Evolutionary conservation across 2,888 invertebrate species (phyloP).

Genomic region (Gerris lacustris): DNA sequence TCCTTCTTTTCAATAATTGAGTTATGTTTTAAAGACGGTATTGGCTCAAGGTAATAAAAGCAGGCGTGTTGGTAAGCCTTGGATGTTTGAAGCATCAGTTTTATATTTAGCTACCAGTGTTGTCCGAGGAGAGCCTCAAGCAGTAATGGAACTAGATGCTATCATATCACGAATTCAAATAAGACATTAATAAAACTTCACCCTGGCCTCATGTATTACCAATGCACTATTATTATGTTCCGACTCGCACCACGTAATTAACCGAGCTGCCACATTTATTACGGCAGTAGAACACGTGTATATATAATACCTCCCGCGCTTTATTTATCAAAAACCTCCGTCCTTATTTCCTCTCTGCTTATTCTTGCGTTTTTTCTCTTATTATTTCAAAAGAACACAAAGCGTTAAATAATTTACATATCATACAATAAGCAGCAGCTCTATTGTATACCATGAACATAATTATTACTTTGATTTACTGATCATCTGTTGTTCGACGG

Average conservation of each 20-base stretch:
- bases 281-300: background rate
- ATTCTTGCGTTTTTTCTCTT: background rate
- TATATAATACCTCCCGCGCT: background rate
- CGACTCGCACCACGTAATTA: background rate
- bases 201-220: background rate
- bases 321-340: background rate
- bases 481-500: too few relatives aligned
- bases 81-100: too few relatives aligned
- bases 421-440: too few relatives aligned
- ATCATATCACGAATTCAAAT: slow-evolving; percentile 28
- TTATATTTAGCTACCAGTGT: background rate
- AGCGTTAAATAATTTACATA: background rate
- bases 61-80: too few relatives aligned
- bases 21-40: too few relatives aligned
- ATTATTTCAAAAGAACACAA: background rate
- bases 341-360: background rate
- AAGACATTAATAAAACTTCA: slow-evolving; percentile 25
- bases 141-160: slow-evolving; percentile 25
- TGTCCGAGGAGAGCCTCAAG: background rate
- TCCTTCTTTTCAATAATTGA: too few relatives aligned
- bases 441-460: too few relatives aligned
- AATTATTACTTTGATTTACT: too few relatives aligned
- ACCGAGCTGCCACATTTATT: background rate
- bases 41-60: too few relatives aligned
- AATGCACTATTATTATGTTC: background rate